Base-by-base conservation (phyloP, 2,797 vertebrate species). In the Enteromius unitaeniatus region DNA sequence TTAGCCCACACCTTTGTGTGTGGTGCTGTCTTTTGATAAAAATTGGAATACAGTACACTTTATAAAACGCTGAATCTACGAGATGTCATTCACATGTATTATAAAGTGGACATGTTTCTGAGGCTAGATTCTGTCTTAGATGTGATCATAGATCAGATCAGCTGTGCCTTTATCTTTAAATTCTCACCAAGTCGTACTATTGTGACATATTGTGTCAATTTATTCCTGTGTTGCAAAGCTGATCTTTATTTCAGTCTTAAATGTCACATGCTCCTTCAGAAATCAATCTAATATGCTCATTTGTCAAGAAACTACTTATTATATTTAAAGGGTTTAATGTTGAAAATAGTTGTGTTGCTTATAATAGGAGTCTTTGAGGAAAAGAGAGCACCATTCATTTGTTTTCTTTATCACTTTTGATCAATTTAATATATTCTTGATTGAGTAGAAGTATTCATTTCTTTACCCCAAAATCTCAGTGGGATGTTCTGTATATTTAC, bases 41-140 rank as follows among this genome's bases (percentile, higher is more conserved):
- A 51, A n/a, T n/a, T 74, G 70, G 19, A 34, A 74, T 53, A 51
- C 70, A 34, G 70, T 51, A 31, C 28, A 74, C 14, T 40, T 76
- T 76, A 40, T 58, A 42, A 76, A 37, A 8, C 3, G 21, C 37
- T 40, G 34, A 40, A 17, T 76, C 3, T 76, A 3, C 2, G 3
- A 26, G 73, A 37, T 26, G 34, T 76, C 53, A 10, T 42, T 76
- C 21, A 23, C 21, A 75, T 60, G n/a, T 23, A 58, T 58, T 58
- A 58, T 23, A 58, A 58, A 58, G 9, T 23, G 53, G n/a, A 23
- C 53, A 62, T 28, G 13, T 2, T 28, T 62, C 58, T 23, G n/a
- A 58, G 53, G 21, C 21, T 55, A 55, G 19, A 53, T 21, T 53
- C 51, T 58, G 26, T 51, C 70, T 49, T 10, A 28, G 15, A 17